A percentile compares a stretch with the other conserved stretches of the same genome.
Conservation (phyloP, 2,888 invertebrate genomes). For the Graphium colonna region DNA sequence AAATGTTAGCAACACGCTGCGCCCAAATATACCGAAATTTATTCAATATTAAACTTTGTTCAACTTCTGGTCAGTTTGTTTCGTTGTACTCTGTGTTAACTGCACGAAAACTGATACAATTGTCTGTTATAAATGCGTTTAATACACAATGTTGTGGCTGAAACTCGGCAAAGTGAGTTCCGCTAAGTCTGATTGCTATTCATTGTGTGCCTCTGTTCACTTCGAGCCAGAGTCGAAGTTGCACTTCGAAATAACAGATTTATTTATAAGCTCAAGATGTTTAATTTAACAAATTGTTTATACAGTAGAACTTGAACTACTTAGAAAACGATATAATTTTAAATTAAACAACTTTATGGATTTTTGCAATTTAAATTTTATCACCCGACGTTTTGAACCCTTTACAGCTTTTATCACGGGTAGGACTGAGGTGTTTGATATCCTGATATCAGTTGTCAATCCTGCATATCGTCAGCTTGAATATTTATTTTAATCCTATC, state of each 20-base stretch:
- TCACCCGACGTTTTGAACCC: no score
- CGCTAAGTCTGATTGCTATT: constrained; percentile 50
- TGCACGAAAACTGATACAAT: constrained; percentile 22
- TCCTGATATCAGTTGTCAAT: no score
- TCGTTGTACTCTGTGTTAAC: constrained; percentile 15
- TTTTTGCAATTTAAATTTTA: no score
- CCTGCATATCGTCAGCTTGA: no score
- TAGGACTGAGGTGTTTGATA: no score
- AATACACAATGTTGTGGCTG: constrained; percentile 39
- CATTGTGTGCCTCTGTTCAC: constrained; percentile 35
- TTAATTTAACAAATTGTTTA: neutral
- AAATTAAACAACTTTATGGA: no score
- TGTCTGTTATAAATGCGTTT: constrained; percentile 25
- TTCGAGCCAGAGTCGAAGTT: neutral
- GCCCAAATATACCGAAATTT: neutral
- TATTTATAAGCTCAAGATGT: constrained; percentile 8
- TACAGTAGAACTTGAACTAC: no score
- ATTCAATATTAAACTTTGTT: neutral
- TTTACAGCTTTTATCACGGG: no score
- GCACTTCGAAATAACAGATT: constrained; percentile 8
- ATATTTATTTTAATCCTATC: no score
- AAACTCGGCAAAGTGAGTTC: constrained; percentile 37
- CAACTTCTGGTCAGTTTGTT: constrained; percentile 10
- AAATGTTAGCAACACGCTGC: neutral
- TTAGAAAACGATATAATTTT: no score